A percentile compares a stretch with the other conserved stretches of the same genome.
Evolutionary conservation across 2,113 vertebrate genomes (phyloP).

Genomic region (Lepisosteus osseus): DNA sequence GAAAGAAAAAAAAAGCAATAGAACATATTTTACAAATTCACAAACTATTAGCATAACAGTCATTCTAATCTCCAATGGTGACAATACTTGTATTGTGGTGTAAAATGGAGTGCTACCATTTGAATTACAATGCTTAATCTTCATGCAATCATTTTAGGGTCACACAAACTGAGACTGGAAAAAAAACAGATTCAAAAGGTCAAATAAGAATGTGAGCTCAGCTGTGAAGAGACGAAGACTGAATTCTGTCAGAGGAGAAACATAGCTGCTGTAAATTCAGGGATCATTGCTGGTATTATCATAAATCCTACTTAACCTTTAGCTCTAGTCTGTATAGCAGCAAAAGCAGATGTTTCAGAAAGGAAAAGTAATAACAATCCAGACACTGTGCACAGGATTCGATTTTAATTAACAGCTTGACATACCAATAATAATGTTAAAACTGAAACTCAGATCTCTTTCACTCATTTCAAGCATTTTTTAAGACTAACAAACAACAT

Average conservation of each 20-base stretch:
- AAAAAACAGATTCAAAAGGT: neutral
- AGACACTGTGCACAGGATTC: neutral
- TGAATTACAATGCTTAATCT: neutral
- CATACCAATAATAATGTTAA: neutral
- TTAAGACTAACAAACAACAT: too few species aligned
- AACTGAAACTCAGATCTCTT: neutral
- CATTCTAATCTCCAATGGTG: too few species aligned
- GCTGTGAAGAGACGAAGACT: neutral
- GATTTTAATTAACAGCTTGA: neutral
- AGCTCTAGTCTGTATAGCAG: neutral
- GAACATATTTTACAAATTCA: too few species aligned
- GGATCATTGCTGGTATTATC: neutral
- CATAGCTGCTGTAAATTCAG: constrained; percentile 3
- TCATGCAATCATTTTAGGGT: neutral
- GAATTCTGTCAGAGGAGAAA: neutral
- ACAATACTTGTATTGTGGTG: too few species aligned
- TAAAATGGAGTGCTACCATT: too few species aligned
- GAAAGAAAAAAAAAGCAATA: too few species aligned
- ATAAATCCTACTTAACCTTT: constrained; percentile 23
- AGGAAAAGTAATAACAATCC: neutral
- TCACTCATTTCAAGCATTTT: too few species aligned
- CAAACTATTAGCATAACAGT: too few species aligned
- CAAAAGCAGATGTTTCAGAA: neutral
- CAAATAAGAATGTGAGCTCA: neutral
- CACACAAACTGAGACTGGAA: neutral